Evolutionary conservation across 1,140 invertebrate genomes (phyloP).

Genomic region (Mamestra configurata): DNA sequence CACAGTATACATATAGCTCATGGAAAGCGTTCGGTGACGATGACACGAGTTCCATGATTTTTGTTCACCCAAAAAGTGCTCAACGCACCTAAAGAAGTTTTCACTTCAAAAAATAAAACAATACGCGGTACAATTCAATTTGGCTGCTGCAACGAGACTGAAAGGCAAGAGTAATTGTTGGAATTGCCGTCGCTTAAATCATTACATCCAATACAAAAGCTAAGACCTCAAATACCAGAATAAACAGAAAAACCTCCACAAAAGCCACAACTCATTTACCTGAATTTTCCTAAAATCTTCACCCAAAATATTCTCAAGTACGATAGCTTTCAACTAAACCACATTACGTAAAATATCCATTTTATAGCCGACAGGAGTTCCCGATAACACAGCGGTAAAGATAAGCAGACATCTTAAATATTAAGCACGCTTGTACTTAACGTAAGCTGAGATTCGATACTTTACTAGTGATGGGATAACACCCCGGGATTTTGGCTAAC

Average conservation of each 20-base stretch:
- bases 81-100: too few relatives aligned
- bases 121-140: too few relatives aligned
- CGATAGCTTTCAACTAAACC: neutral
- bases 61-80: too few relatives aligned
- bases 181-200: too few relatives aligned
- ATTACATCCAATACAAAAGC: too few relatives aligned
- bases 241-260: neutral
- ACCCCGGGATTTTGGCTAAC: neutral
- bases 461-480: constrained; percentile 39
- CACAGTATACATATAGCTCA: too few relatives aligned
- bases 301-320: neutral
- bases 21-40: too few relatives aligned
- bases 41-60: too few relatives aligned
- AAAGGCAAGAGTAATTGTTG: too few relatives aligned
- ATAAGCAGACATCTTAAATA: constrained; percentile 49
- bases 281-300: constrained; percentile 9
- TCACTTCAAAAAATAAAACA: too few relatives aligned
- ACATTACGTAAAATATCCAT: constrained; percentile 8
- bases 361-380: constrained; percentile 11
- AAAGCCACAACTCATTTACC: neutral
- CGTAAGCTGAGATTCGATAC: constrained; percentile 24
- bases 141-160: too few relatives aligned
- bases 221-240: neutral
- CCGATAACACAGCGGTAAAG: constrained; percentile 34
- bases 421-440: constrained; percentile 33